Evolutionary conservation across 2,113 vertebrate species (phyloP).

Genomic region (Illadopsis cleaveri): DNA sequence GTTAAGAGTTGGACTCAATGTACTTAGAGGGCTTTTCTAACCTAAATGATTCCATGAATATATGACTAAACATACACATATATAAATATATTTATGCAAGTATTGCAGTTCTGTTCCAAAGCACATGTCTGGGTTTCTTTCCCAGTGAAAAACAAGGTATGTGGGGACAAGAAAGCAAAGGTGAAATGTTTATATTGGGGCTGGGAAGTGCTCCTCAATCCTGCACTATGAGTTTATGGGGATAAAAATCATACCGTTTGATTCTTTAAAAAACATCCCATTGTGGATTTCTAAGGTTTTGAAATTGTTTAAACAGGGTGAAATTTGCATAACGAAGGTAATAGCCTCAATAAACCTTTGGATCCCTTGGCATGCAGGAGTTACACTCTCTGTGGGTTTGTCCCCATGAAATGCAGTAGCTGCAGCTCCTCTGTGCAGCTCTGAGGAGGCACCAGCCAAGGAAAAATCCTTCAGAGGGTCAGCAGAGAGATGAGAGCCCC

Average conservation of each 20-base stretch:
- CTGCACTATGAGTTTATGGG: background rate
- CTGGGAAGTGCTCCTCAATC: background rate
- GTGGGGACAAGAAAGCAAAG: background rate
- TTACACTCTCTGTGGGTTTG: accelerated
- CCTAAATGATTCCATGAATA: background rate
- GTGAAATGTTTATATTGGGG: accelerated
- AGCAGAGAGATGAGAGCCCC: background rate
- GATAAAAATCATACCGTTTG: accelerated
- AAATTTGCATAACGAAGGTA: background rate
- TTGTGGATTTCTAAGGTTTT: background rate
- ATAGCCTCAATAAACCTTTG: background rate
- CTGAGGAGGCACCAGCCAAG: background rate
- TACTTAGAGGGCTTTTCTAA: background rate
- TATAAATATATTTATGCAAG: background rate
- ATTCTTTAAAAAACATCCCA: background rate
- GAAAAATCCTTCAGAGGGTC: background rate
- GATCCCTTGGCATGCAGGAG: background rate
- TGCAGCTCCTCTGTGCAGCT: background rate
- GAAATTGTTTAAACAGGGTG: background rate
- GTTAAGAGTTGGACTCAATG: background rate
- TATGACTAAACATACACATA: background rate
- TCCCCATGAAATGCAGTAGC: background rate
- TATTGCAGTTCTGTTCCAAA: background rate
- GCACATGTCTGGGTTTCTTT: background rate
- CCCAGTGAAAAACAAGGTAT: background rate